Base-by-base conservation (phyloP, 2,797 vertebrate genomes). In the Discoglossus pictus region DNA sequence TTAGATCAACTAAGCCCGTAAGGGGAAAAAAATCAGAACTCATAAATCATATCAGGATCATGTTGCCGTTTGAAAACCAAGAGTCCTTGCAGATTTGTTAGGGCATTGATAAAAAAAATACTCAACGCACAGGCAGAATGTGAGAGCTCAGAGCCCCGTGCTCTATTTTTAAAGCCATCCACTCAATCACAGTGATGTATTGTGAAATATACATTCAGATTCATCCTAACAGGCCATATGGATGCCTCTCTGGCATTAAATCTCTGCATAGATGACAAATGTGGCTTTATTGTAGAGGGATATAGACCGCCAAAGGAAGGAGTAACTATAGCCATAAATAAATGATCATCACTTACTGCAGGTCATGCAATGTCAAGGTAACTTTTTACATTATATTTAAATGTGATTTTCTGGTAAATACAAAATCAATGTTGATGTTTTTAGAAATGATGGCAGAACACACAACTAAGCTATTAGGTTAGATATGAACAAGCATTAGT, bases 1-100 rank as follows among this genome's bases (percentile, higher is more conserved):
- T 70, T 63, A 70, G 67, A 62, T 63, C 67, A 56, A 34, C 51
- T 40, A 69, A 55, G 40, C 58, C 65, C 50, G 25, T 53, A 15
- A 61, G 67, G 27, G 27, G 56, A 24, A 69, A 69, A 54, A 48
- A 21, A 70, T 70, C 59, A 70, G 6, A 50, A 42, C 60, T 50
- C 51, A 56, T 70, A 70, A 63, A 63, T 70, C 67, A 70, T 23
- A 16, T 16, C 17, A 31, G 38, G 50, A 34, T 39, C 40, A 35
- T 46, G 9, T 42, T 35, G 67, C 59, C 59, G 13, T 53, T 3
- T 34, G 55, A 52, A 48, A 51, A 60, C 35, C 55, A 46, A n/a
- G 55, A 38, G 48, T 70, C 67, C 34, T 70, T 50, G 40, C 47
- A 51, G 52, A 48, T 55, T 53, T 12, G 35, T 21, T 8, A 48